These are phyloP conservation scores for Camarhynchus parvulus DNA, from an alignment of 2,113 vertebrate species.

Conservation along the genomic window DNA sequence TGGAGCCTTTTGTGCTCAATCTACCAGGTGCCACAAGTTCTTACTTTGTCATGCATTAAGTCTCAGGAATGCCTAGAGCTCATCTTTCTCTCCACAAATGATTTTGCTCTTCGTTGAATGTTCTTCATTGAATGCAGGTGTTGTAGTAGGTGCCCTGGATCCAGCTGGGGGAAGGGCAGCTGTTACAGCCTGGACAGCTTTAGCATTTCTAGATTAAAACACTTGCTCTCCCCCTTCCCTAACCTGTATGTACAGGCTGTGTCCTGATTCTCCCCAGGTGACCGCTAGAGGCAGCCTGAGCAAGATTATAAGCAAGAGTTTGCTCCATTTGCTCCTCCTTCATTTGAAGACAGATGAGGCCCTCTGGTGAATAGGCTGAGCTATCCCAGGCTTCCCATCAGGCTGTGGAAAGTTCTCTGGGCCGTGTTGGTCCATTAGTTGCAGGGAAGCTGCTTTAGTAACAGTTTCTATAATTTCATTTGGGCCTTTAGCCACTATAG, in stretches of 20 bases:
- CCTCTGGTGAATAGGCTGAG: neutral
- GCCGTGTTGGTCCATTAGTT: fast-evolving
- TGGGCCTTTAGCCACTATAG: neutral
- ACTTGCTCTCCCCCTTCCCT: neutral
- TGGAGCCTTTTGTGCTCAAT: neutral
- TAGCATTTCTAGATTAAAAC: neutral
- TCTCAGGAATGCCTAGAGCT: neutral
- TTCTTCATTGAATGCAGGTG: neutral
- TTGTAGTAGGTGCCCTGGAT: neutral
- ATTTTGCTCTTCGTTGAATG: neutral
- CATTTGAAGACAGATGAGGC: neutral
- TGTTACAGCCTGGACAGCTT: neutral
- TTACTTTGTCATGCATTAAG: neutral
- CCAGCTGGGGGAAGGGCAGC: neutral
- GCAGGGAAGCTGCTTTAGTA: neutral
- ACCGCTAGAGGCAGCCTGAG: neutral
- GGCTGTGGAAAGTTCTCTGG: neutral
- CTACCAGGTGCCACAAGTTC: neutral
- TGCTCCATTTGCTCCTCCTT: neutral
- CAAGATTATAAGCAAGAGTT: neutral
- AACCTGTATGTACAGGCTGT: neutral
- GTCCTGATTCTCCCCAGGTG: neutral
- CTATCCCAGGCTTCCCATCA: neutral
- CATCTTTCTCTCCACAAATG: neutral
- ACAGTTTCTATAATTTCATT: neutral